Evolutionary conservation across 2,797 vertebrate species (phyloP).

Genomic region (Coendou prehensilis): DNA sequence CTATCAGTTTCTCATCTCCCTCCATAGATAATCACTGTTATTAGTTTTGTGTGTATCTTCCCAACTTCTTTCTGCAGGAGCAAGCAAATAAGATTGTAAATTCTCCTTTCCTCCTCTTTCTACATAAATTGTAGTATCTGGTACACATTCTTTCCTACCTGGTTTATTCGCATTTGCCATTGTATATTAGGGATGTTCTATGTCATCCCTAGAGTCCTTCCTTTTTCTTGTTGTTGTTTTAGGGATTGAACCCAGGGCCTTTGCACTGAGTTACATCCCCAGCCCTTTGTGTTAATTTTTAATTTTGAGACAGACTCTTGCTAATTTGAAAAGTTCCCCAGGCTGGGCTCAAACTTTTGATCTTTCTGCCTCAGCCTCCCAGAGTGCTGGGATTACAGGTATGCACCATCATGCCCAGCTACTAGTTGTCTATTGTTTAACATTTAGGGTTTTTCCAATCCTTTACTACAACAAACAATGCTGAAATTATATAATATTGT

Average conservation of each 20-base stretch:
- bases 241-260: not conserved
- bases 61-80: not conserved
- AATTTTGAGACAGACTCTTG: not conserved
- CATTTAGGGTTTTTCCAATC: not conserved
- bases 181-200: not conserved
- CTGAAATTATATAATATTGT: not conserved
- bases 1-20: not conserved
- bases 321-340: not conserved
- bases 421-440: not conserved
- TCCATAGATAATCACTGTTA: not conserved
- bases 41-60: not conserved
- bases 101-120: slow-evolving; percentile 14
- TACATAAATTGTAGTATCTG: not conserved
- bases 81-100: slow-evolving; percentile 8
- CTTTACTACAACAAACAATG: not conserved
- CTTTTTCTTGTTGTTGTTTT: not conserved
- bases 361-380: not conserved
- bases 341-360: not conserved
- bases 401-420: not conserved
- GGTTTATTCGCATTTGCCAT: not conserved
- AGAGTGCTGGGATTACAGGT: not conserved
- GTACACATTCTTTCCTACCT: not conserved
- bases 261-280: not conserved
- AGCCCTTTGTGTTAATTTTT: not conserved
- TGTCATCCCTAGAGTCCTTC: not conserved